Percentiles rank a stretch among this genome's conserved stretches.
These are phyloP conservation scores for Cheilosia variabilis DNA, from an alignment of 2,888 invertebrate genomes.

Conservation along the genomic window DNA sequence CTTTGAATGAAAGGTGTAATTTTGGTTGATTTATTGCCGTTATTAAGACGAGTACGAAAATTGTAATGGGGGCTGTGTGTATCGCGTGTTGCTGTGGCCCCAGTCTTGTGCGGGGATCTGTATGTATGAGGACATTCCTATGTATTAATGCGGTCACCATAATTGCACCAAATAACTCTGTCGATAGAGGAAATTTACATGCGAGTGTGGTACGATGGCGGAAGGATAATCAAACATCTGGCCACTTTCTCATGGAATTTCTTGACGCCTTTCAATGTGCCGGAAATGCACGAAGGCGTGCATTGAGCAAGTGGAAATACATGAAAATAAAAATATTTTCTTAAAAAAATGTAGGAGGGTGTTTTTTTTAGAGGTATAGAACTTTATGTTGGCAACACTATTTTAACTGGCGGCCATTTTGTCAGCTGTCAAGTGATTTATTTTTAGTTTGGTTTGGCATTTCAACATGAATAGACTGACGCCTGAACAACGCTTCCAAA, in stretches of 20 bases:
- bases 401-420: no score
- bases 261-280: constrained; percentile 28
- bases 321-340: not conserved
- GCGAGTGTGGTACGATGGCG: constrained; percentile 10
- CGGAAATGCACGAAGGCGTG: constrained; percentile 24
- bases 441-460: no score
- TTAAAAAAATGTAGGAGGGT: no score
- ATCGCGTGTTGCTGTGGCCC: constrained; percentile 56
- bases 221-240: constrained; percentile 51
- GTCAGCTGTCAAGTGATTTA: no score
- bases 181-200: constrained; percentile 71
- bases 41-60: constrained; percentile 80
- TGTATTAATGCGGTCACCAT: constrained; percentile 38
- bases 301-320: not conserved
- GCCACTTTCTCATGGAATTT: constrained; percentile 47
- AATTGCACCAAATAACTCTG: constrained; percentile 57
- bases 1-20: constrained; percentile 82
- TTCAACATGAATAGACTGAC: no score
- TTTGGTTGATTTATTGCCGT: constrained; percentile 82
- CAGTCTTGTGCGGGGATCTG: not conserved
- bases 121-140: constrained; percentile 26
- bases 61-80: constrained; percentile 57
- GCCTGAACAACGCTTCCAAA: no score
- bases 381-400: no score
- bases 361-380: no score